phyloP scores from a whole-genome alignment of 2,113 vertebrate species.

The Sinocyclocheilus anshuiensis region DNA sequence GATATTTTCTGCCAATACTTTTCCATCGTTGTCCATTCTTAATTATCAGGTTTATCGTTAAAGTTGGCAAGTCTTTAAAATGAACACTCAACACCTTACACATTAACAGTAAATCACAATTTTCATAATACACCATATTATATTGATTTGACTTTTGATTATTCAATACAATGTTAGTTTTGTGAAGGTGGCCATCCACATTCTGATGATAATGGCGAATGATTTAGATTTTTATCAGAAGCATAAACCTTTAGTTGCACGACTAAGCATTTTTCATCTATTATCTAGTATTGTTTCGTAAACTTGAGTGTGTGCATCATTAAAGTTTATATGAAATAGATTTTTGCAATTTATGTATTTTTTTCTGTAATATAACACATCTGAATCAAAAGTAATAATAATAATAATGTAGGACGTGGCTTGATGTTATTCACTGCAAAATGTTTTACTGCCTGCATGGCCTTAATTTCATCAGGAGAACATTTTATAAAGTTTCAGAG shows the following conservation, averaged over 20 bases:
- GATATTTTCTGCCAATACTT: too few species aligned
- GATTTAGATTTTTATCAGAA: not conserved
- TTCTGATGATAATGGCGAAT: too few species aligned
- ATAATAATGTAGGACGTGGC: not conserved
- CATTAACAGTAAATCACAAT: not conserved
- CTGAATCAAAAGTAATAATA: too few species aligned
- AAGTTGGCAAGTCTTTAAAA: too few species aligned
- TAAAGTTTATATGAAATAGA: not conserved
- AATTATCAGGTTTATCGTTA: too few species aligned
- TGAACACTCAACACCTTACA: too few species aligned
- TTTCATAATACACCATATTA: not conserved
- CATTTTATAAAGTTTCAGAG: not conserved
- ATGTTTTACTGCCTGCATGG: too few species aligned
- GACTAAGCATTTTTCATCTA: not conserved
- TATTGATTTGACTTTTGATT: not conserved
- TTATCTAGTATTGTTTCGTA: not conserved
- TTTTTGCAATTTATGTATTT: too few species aligned
- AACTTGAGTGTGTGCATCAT: not conserved
- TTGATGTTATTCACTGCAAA: not conserved
- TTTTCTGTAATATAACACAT: too few species aligned
- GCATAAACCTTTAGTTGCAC: not conserved
- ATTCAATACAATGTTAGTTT: not conserved
- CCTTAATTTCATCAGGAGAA: too few species aligned
- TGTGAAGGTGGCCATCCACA: too few species aligned
- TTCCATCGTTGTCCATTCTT: too few species aligned